Percentiles rank a stretch among this genome's conserved stretches.
These are phyloP conservation scores for Tychaedon coryphoeus DNA, from an alignment of 2,113 vertebrate species.

Conservation along the genomic window DNA sequence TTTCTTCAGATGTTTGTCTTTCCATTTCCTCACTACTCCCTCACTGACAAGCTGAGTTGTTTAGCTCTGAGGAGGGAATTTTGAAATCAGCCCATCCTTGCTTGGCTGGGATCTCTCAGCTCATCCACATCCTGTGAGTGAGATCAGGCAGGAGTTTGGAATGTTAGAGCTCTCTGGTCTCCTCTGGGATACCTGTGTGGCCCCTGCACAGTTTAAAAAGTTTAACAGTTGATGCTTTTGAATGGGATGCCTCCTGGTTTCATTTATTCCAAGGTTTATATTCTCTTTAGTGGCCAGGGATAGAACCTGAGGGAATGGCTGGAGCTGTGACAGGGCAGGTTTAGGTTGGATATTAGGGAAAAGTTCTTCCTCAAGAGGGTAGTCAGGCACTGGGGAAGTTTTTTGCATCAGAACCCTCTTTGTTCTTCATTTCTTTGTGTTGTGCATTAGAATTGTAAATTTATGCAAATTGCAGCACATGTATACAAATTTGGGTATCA, in stretches of 20 bases:
- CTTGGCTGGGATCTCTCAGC: neutral
- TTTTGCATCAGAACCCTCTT: neutral
- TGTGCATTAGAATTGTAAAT: neutral
- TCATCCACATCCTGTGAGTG: neutral
- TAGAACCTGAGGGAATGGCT: neutral
- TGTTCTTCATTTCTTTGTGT: neutral
- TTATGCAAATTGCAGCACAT: neutral
- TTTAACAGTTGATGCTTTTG: neutral
- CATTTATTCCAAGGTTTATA: too few relatives aligned
- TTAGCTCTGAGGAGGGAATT: neutral
- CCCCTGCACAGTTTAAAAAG: fast-evolving
- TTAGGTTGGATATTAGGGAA: neutral
- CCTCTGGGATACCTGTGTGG: fast-evolving
- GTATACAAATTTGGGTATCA: neutral
- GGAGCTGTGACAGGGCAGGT: neutral
- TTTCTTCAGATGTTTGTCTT: slow-evolving; percentile 7
- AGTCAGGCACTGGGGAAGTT: neutral
- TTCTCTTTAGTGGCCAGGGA: neutral
- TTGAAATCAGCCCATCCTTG: neutral
- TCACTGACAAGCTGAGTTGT: neutral
- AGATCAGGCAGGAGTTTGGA: neutral
- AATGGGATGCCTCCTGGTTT: neutral
- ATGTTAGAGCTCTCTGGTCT: neutral
- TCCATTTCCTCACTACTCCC: slow-evolving; percentile 8
- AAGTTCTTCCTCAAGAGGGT: neutral